Evolutionary conservation across 2,888 invertebrate genomes (phyloP).

Genomic region (Cyaniris semiargus): DNA sequence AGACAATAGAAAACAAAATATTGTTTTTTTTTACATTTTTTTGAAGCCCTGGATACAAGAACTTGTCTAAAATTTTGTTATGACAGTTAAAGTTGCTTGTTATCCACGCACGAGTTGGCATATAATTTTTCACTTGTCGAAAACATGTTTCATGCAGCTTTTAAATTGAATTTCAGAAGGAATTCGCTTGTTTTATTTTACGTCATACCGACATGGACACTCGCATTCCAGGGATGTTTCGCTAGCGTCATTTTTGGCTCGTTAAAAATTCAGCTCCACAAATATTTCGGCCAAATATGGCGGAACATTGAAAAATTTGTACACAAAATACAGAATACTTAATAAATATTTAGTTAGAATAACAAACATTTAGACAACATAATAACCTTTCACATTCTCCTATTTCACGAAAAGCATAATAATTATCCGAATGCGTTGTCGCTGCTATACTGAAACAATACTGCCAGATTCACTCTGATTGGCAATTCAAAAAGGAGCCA

Average conservation of each 20-base stretch:
- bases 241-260: background rate
- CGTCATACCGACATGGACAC: background rate
- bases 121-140: conserved; percentile 45
- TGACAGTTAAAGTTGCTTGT: background rate
- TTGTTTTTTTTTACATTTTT: background rate
- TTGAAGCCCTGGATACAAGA: too few relatives aligned
- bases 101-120: conserved; percentile 41
- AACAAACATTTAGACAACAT: too few relatives aligned
- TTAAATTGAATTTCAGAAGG: conserved; percentile 13
- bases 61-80: background rate
- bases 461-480: background rate
- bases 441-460: too few relatives aligned
- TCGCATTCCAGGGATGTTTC: conserved; percentile 1
- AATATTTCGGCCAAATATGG: background rate
- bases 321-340: background rate
- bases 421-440: too few relatives aligned
- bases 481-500: too few relatives aligned
- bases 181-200: conserved; percentile 17
- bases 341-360: background rate
- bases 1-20: background rate
- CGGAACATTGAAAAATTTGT: background rate
- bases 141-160: conserved; percentile 40
- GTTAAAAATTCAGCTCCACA: background rate
- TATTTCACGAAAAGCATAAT: background rate
- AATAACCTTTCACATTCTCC: background rate